These are phyloP conservation scores for Stenotaenia linearis DNA, from an alignment of 2,888 invertebrate genomes.

Conservation along the genomic window DNA sequence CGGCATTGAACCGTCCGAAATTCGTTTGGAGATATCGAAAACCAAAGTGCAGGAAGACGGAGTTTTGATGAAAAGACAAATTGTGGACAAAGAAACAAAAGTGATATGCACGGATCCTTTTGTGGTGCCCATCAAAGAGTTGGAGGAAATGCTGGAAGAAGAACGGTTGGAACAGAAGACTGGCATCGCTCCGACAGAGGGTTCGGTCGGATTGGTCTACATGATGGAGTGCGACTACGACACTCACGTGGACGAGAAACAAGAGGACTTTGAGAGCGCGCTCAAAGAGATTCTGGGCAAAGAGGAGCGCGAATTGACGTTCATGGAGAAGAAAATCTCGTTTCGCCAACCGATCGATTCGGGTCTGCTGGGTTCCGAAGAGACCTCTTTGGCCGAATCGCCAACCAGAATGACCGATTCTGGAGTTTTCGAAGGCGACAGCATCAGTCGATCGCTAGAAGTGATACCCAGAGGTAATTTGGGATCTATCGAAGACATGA, in stretches of 20 bases:
- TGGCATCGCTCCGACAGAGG: not conserved
- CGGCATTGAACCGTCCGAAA: not conserved
- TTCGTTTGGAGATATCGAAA: not conserved
- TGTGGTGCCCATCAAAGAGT: not conserved
- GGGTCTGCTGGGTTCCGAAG: conserved; percentile 9
- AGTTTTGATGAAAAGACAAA: not conserved
- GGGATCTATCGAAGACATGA: not conserved
- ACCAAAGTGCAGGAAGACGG: not conserved
- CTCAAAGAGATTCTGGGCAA: not conserved
- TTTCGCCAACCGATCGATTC: not conserved
- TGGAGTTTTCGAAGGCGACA: conserved; percentile 32
- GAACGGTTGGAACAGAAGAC: not conserved
- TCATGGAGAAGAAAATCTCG: not conserved
- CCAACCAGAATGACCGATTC: conserved; percentile 33
- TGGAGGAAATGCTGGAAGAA: not conserved
- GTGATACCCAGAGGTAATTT: not conserved
- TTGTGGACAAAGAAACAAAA: not conserved
- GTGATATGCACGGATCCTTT: not conserved
- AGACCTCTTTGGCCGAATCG: conserved; percentile 21
- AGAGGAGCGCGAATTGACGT: not conserved
- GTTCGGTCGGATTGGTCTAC: not conserved
- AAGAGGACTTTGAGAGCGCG: not conserved
- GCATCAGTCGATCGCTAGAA: not conserved
- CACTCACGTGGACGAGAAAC: not conserved
- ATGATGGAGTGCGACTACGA: not conserved